Percentiles rank a stretch among this genome's conserved stretches.
These are phyloP conservation scores for Oedothorax gibbosus DNA, from an alignment of 1,140 invertebrate genomes.

Conservation along the genomic window DNA sequence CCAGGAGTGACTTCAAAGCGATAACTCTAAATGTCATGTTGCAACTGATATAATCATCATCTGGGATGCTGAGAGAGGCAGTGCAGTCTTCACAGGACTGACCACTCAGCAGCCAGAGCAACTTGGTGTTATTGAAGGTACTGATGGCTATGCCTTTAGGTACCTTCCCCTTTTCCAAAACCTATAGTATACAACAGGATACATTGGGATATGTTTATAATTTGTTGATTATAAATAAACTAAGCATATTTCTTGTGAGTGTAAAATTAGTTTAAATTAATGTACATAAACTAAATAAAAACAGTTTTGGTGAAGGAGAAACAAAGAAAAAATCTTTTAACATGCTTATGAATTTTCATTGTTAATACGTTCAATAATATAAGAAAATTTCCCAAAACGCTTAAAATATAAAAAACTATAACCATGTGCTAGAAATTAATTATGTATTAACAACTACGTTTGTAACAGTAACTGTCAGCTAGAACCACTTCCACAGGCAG, in stretches of 20 bases:
- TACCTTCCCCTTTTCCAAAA: constrained; percentile 58
- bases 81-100: constrained; percentile 58
- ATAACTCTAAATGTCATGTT: constrained; percentile 62
- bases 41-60: constrained; percentile 59
- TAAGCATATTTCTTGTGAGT: too few species aligned
- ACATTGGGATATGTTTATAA: neutral
- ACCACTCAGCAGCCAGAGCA: constrained; percentile 56
- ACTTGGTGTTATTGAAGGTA: constrained; percentile 49
- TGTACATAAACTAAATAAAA: neutral
- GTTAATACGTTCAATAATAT: too few species aligned
- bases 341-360: too few species aligned
- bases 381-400: too few species aligned
- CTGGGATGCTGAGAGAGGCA: constrained; percentile 50
- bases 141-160: constrained; percentile 57
- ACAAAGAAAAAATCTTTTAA: too few species aligned
- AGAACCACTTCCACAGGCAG: too few species aligned
- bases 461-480: too few species aligned
- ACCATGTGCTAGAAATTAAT: too few species aligned
- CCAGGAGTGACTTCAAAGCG: constrained; percentile 49
- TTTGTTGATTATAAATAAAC: too few species aligned
- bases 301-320: neutral
- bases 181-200: constrained; percentile 11
- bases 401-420: too few species aligned
- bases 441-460: too few species aligned
- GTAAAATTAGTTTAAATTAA: too few species aligned